Evolutionary conservation across 2,888 invertebrate genomes (phyloP).

Genomic region (Catonia carolina): DNA sequence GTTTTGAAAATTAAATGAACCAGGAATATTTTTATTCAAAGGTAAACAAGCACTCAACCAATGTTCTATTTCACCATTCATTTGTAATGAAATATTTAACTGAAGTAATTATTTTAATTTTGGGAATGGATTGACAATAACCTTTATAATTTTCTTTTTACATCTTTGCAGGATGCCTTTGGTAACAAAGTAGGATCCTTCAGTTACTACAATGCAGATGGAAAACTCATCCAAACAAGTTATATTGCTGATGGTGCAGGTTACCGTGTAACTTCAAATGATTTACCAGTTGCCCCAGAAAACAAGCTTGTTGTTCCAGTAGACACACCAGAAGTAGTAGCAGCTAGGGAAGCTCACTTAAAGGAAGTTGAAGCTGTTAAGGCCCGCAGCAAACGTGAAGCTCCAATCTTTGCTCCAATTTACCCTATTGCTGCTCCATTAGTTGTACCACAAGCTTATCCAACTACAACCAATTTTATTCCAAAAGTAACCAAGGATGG

Average conservation of each 20-base stretch:
- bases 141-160: not conserved
- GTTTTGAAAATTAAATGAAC: too few species aligned
- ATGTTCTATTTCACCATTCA: too few species aligned
- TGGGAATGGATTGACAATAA: not conserved
- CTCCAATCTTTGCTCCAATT: not conserved
- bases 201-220: conserved; percentile 44
- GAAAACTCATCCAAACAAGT: conserved; percentile 40
- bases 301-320: conserved; percentile 19
- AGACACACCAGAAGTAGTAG: conserved; percentile 27
- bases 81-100: too few species aligned
- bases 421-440: conserved; percentile 3
- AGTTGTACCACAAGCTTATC: conserved; percentile 10
- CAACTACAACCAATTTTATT: not conserved
- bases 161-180: conserved; percentile 37
- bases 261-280: conserved; percentile 43
- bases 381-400: conserved; percentile 12
- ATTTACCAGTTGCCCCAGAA: conserved; percentile 38
- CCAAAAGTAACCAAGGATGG: too few species aligned
- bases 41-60: too few species aligned
- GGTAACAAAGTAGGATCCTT: conserved; percentile 43
- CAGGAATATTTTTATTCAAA: too few species aligned
- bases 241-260: conserved; percentile 43
- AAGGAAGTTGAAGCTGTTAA: conserved; percentile 21
- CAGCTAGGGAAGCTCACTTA: conserved; percentile 27
- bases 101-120: too few species aligned